A percentile compares a stretch with the other conserved stretches of the same genome.
Conservation (phyloP, 1,140 invertebrate genomes). For the Anoplolepis gracilipes region DNA sequence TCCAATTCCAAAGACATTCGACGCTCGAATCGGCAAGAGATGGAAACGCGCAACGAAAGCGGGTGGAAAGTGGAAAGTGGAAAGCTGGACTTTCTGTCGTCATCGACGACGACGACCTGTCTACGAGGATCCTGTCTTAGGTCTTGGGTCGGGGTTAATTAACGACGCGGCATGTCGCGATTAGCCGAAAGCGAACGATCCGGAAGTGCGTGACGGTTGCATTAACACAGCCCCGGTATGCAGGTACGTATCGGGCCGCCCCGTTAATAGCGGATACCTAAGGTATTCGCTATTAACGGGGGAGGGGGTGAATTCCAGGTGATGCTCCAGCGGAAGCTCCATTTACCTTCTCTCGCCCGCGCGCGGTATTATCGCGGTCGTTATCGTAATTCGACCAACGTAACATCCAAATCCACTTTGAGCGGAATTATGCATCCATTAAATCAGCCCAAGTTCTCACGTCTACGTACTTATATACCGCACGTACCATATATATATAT, state of each 20-base stretch:
- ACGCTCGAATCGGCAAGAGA: background rate
- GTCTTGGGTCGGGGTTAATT: constrained; percentile 57
- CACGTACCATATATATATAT: too few relatives aligned
- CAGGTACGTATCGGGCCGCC: constrained; percentile 61
- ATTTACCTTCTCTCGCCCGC: constrained; percentile 31
- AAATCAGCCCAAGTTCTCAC: too few relatives aligned
- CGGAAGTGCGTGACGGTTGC: constrained; percentile 73
- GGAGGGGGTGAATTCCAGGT: constrained; percentile 71
- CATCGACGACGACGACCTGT: too few relatives aligned
- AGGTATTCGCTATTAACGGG: constrained; percentile 79
- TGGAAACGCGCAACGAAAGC: background rate
- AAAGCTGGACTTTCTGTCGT: background rate
- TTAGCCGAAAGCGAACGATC: constrained; percentile 81
- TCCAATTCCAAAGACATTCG: constrained; percentile 41
- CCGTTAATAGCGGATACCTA: constrained; percentile 76
- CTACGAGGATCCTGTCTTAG: too few relatives aligned
- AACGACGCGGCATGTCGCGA: constrained; percentile 66
- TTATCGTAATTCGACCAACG: constrained; percentile 6
- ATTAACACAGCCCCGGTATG: constrained; percentile 77
- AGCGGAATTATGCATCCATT: background rate
- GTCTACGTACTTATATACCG: too few relatives aligned
- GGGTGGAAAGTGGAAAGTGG: background rate
- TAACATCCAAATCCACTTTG: background rate
- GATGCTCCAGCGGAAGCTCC: constrained; percentile 40
- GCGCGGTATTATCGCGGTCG: background rate